Conservation (phyloP, 92 coral and sea anemone species). For the Heteractis magnifica region DNA sequence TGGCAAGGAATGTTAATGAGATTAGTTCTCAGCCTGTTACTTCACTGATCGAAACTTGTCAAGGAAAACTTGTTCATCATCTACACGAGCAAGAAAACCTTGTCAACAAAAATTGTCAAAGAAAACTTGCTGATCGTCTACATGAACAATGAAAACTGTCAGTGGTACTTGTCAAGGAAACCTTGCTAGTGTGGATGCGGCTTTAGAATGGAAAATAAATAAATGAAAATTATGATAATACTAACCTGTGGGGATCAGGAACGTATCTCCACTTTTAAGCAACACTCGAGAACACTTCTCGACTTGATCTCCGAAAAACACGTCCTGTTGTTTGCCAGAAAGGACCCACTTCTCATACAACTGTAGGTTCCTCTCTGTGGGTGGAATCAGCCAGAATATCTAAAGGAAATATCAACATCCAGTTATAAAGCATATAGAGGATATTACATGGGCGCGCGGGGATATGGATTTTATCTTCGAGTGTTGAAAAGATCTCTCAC, state of each 20-base stretch:
- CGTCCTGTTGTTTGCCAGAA: conserved; percentile 97
- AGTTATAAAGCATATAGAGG: background rate
- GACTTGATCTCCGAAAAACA: conserved; percentile 97
- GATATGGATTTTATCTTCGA: too few relatives aligned
- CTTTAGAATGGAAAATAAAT: background rate
- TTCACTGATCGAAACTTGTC: too few relatives aligned
- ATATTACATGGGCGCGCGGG: too few relatives aligned
- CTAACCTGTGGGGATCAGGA: conserved; percentile 93
- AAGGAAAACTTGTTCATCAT: too few relatives aligned
- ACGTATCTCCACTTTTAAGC: conserved; percentile 81
- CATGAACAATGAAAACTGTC: too few relatives aligned
- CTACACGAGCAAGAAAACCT: too few relatives aligned
- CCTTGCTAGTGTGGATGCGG: too few relatives aligned
- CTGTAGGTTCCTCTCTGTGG: conserved; percentile 82
- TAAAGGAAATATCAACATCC: conserved; percentile 16
- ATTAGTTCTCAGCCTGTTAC: too few relatives aligned
- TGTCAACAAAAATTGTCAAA: too few relatives aligned
- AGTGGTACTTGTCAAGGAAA: too few relatives aligned
- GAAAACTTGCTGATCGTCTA: too few relatives aligned
- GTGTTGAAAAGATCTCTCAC: background rate
- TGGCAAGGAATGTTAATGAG: too few relatives aligned
- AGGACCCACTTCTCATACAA: conserved; percentile 93
- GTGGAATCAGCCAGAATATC: conserved; percentile 98
- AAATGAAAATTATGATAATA: background rate
- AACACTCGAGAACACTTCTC: conserved; percentile 81